A percentile compares a stretch with the other conserved stretches of the same genome.
phyloP scores from a whole-genome alignment of 1,140 invertebrate species.

The Zaprionus davidi region DNA sequence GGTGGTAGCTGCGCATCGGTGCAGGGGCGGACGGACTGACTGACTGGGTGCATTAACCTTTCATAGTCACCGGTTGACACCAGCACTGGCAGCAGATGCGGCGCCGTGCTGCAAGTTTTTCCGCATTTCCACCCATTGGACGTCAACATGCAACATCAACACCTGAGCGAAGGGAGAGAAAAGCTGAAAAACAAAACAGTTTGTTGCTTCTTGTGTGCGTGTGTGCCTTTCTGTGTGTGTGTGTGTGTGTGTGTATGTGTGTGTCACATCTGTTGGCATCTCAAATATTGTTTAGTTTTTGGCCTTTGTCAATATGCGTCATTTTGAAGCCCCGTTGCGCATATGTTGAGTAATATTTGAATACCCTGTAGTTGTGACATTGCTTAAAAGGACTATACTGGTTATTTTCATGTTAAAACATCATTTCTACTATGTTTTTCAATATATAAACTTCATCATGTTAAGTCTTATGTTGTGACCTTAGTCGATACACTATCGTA shows the following conservation, averaged over 20 bases:
- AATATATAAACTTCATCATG: too few relatives aligned
- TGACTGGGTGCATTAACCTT: slow-evolving; percentile 51
- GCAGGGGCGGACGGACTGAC: not conserved
- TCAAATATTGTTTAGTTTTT: slow-evolving; percentile 24
- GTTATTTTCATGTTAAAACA: too few relatives aligned
- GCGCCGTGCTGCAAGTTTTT: slow-evolving; percentile 24
- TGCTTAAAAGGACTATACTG: not conserved
- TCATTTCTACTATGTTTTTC: too few relatives aligned
- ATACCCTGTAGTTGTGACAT: not conserved
- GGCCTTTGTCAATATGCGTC: slow-evolving; percentile 20
- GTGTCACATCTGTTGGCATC: slow-evolving; percentile 57
- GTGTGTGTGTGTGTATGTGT: not conserved
- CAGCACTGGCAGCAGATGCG: not conserved
- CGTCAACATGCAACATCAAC: slow-evolving; percentile 2
- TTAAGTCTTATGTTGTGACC: too few relatives aligned
- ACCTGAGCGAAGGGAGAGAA: slow-evolving; percentile 22
- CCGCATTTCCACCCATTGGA: slow-evolving; percentile 33
- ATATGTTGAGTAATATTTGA: not conserved
- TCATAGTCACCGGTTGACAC: slow-evolving; percentile 42
- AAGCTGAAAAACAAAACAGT: slow-evolving; percentile 23
- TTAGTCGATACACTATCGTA: too few relatives aligned
- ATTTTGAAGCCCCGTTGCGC: slow-evolving; percentile 9
- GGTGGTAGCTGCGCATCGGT: slow-evolving; percentile 15
- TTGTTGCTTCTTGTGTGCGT: not conserved
- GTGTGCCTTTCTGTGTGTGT: slow-evolving; percentile 7